Evolutionary conservation across 92 coral and sea anemone genomes (phyloP), one percentile per base, ranked within the genome.

Genomic region (Palythoa caribaeorum): DNA sequence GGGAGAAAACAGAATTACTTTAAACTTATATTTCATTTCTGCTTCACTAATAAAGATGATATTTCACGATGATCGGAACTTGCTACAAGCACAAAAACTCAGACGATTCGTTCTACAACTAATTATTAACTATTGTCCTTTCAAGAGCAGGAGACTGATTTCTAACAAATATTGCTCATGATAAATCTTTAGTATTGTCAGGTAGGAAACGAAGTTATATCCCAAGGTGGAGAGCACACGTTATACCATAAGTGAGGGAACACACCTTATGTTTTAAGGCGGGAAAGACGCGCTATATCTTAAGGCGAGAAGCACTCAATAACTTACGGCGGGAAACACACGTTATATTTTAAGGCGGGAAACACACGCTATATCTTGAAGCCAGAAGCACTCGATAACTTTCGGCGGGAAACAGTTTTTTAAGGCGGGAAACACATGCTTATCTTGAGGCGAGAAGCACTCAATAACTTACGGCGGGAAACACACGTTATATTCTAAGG

Each of bases 1-100:
- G 89, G 79, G 73, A 79, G 37, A 72, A 17, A 77, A 62, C 60
- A 19, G 60, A 53, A 36, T 16, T 17, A 17, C 9, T 63, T 63
- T 6, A 21, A 3, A 59, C 17, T 63, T 8, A 2, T 9, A 55
- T 55, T 6, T 55, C 17, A 3, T 55, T 55, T 3, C 62, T 1
- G 1, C 2, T 11, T 55, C 62, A 13, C 17, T 1, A 11, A 9
- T 54, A 11, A 11, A 59, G 3, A 14, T 59, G 16, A 14, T 59
- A 59, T 15, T 59, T 59, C 6, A 44, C 50, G 50, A 44, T 44
- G 50, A 44, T 44, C 50, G 50, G 50, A 44, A 44, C 50, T 44
- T 44, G 50, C 50, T 44, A 44, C 50, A 44, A 44, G 7, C 0
- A 44, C 50, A 44, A 44, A 2, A 44, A 44, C 50, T 44, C 50